Percentiles rank a stretch among this genome's conserved stretches.
These are phyloP conservation scores for Cataglyphis cursor DNA, from an alignment of 2,888 invertebrate genomes.

Conservation along the genomic window DNA sequence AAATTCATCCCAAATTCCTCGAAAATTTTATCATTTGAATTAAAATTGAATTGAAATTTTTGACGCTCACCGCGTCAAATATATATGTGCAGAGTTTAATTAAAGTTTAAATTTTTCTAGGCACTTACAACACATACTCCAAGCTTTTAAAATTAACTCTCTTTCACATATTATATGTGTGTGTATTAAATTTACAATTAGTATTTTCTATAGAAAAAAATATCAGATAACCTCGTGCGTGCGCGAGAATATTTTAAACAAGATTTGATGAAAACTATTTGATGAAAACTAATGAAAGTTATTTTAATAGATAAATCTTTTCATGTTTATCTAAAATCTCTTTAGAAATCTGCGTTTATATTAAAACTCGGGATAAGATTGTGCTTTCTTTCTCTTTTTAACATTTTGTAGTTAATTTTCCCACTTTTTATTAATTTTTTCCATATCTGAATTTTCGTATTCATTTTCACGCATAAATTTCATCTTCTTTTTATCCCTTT, in stretches of 20 bases:
- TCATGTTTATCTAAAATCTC: conserved; percentile 30
- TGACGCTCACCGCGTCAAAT: background rate
- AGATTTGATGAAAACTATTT: background rate
- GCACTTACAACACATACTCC: background rate
- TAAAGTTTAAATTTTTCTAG: background rate
- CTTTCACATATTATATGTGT: background rate
- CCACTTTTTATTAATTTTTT: background rate
- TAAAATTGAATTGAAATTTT: conserved; percentile 5
- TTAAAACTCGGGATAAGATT: background rate
- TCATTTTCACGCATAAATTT: background rate
- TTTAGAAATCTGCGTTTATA: conserved; percentile 12
- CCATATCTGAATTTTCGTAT: background rate
- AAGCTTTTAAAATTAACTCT: background rate
- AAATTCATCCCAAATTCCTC: background rate
- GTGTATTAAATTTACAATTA: background rate
- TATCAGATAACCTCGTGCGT: background rate
- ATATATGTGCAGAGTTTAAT: background rate
- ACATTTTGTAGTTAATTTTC: background rate
- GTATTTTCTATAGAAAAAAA: background rate
- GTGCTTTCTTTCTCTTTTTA: background rate
- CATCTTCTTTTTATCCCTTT: background rate
- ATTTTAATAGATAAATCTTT: conserved; percentile 19
- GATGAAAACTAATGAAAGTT: conserved; percentile 12
- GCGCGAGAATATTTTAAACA: conserved; percentile 26
- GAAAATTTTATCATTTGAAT: background rate